Percentiles rank a stretch among this genome's conserved stretches.
phyloP scores from a whole-genome alignment of 2,888 invertebrate genomes.

The Drosophila leonis region DNA sequence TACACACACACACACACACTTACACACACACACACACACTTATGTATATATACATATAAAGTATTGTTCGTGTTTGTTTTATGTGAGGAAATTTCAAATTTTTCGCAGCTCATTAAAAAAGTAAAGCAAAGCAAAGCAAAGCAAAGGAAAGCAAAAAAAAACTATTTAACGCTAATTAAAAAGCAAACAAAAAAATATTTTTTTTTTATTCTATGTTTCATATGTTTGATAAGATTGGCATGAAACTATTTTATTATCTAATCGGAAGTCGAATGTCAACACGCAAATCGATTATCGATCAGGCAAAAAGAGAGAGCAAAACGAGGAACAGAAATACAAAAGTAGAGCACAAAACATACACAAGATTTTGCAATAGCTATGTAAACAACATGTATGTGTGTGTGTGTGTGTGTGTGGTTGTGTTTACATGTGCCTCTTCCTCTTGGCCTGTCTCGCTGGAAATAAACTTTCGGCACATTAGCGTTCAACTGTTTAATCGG shows the following conservation, averaged over 20 bases:
- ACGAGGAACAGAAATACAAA: slow-evolving; percentile 25
- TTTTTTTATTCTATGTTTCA: background rate
- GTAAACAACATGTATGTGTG: slow-evolving; percentile 7
- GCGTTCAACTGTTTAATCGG: slow-evolving; percentile 68
- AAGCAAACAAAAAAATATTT: slow-evolving; percentile 10
- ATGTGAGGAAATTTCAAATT: slow-evolving; percentile 29
- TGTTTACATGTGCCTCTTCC: slow-evolving; percentile 7
- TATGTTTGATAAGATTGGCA: slow-evolving; percentile 41
- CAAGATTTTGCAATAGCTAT: slow-evolving; percentile 61
- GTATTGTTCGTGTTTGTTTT: slow-evolving; percentile 20
- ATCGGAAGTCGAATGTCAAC: slow-evolving; percentile 36
- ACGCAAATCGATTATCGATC: slow-evolving; percentile 66
- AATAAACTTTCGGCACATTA: slow-evolving; percentile 71
- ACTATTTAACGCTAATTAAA: slow-evolving; percentile 33
- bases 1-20: slow-evolving; percentile 8
- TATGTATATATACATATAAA: too few relatives aligned
- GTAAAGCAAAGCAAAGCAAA: slow-evolving; percentile 9
- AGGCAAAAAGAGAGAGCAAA: slow-evolving; percentile 14
- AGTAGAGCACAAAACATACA: slow-evolving; percentile 52
- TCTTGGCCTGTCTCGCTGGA: slow-evolving; percentile 51
- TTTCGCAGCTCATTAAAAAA: slow-evolving; percentile 44
- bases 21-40: slow-evolving; percentile 16
- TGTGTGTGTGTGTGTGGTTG: slow-evolving; percentile 5
- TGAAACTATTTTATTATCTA: slow-evolving; percentile 36
- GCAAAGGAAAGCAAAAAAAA: slow-evolving; percentile 20